Base-by-base conservation (phyloP, 1,140 invertebrate genomes). In the Varroa destructor region DNA sequence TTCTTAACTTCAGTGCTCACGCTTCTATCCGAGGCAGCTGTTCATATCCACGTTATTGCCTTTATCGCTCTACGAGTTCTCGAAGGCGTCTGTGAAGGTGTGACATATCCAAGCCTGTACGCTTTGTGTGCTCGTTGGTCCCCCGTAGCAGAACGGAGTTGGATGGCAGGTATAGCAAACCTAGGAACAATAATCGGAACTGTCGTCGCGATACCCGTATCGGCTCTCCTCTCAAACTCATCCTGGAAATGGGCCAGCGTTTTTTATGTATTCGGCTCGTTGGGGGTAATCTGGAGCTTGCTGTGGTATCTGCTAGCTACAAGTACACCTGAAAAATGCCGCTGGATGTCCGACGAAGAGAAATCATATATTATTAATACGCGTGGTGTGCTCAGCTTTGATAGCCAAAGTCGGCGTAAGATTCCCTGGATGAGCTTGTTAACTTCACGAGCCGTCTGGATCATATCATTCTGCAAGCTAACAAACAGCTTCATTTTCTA, bases 1-100 rank as follows among this genome's bases (percentile, higher is more conserved):
- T 84, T 88, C 0, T 82, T 84, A 0, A 90, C 91, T 1, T 87
- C 90, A 0, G 77, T 92, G 6, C 80, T 93, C 10, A 74, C 90
- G 0, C 78, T 97, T 77, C 55, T 95, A 6, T 51, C 72, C 51
- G 70, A 70, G 43, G 54, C n/a, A 36, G 43, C 72, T n/a, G 72
- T 57, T n/a, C 36, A 25, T 14, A 55, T 46, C 71, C 25, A 43
- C 43, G 10, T 46, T 36, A 46, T n/a, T 25, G 43, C 56, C 14
- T 54, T 73, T n/a, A 46, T 73, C 70, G 36, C 51, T 12, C n/a
- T 55, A 14, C 37, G 72, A 8, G 40, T 73, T 43, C 72, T 73
- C 25, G 56, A 72, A 42, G 72, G 72, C 71, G 43, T 55, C 8
- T 55, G 43, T 43, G 70, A 73, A 46, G 72, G 70, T 37, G 72